Base-by-base conservation (phyloP, 2,113 vertebrate genomes). In the Hystrix cristata region DNA sequence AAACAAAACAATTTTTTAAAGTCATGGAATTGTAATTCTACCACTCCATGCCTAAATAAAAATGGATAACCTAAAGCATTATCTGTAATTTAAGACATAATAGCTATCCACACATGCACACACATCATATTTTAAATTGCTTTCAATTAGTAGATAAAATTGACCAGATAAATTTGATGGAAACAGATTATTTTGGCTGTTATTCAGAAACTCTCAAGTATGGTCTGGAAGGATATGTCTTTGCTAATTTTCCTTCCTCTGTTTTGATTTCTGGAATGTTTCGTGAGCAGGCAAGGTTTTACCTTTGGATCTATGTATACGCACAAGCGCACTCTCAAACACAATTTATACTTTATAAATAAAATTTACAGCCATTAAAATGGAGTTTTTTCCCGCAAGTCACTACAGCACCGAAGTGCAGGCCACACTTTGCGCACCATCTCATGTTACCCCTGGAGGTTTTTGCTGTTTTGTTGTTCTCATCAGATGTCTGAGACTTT, bases 221-320 rank as follows among this genome's bases (percentile, higher is more conserved):
- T 91, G 34, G 5, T 85, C 81, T 83, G 81, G 51, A 85, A 93
- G 27, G 90, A 1, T 84, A 43, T 92, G 6, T 19, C 27, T 67
- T 72, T 38, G 59, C 10, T 81, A 65, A 59, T 92, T 86, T 96
- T 90, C 10, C 10, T 82, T 86, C 46, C 14, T 87, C 16, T 64
- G 51, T 92, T 94, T 87, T 84, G 27, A 84, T 69, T 87, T 87
- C 48, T 90, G 46, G 7, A 64, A 23, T 7, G 59, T 94, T 91
- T 80, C 64, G 16, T 69, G 48, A 90, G 53, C 10, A 92, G 8
- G 29, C 16, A 65, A 34, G 34, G 55, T 57, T 74, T 92, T 96
- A 53, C 23, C 5, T 59, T 69, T 93, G 23, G 14, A 71, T 60
- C n/a, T 74, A 19, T 65, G 19, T 76, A 1, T 86, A 59, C 92